Conservation (phyloP, 64 coral and sea anemone genomes). For the Astreopora myriophthalma region DNA sequence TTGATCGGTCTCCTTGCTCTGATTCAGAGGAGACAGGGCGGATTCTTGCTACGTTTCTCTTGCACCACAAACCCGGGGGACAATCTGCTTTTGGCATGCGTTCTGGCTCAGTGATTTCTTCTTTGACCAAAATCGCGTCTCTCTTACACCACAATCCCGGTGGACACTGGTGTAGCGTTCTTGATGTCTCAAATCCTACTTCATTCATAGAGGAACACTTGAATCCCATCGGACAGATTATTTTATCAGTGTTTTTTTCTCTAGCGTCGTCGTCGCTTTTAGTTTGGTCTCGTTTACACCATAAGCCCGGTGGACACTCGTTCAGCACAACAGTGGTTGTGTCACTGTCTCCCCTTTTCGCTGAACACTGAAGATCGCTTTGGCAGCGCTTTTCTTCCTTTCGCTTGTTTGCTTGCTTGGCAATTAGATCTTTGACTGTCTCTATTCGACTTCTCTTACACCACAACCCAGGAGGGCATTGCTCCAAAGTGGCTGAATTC, state of each 20-base stretch:
- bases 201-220: conserved; percentile 9
- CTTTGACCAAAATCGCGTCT: not conserved
- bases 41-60: not conserved
- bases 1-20: not conserved
- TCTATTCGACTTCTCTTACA: conserved; percentile 29
- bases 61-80: conserved; percentile 37
- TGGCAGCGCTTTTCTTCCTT: not conserved
- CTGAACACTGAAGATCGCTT: not conserved
- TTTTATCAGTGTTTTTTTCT: not conserved
- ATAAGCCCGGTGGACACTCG: conserved; percentile 5
- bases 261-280: not conserved
- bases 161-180: not conserved
- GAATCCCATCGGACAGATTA: conserved; percentile 18
- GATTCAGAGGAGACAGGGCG: not conserved
- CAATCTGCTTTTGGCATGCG: not conserved
- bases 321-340: not conserved
- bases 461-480: conserved; percentile 49
- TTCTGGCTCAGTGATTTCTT: not conserved
- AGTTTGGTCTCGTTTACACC: conserved; percentile 35
- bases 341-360: not conserved
- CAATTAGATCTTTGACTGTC: not conserved
- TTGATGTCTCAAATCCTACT: not conserved
- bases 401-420: not conserved
- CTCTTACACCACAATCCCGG: conserved; percentile 69
- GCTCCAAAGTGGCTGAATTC: not conserved